A percentile compares a stretch with the other conserved stretches of the same genome.
phyloP scores from a whole-genome alignment of 2,797 vertebrate genomes.

The Urocyon cinereoargenteus region DNA sequence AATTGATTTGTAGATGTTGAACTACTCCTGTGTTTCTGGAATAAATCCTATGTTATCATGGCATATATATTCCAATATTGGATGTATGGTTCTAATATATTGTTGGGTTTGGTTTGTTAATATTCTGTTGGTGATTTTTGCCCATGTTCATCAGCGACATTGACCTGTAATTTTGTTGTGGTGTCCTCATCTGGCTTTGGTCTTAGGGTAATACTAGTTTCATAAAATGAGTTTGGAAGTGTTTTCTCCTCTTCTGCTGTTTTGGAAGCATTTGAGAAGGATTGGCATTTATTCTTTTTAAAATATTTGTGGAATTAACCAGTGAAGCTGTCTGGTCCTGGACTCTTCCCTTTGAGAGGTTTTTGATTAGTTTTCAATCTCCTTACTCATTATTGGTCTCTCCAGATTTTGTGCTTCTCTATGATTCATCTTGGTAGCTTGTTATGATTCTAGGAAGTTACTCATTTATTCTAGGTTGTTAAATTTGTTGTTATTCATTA shows the following conservation, averaged over 20 bases:
- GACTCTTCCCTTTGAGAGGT: background rate
- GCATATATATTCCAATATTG: background rate
- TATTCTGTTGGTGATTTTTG: background rate
- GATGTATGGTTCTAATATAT: background rate
- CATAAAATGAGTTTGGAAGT: background rate
- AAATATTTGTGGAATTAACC: background rate
- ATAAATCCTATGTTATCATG: background rate
- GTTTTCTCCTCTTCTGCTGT: background rate
- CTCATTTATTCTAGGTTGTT: background rate
- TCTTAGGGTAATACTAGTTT: background rate
- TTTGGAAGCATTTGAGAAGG: background rate
- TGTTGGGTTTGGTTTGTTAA: background rate
- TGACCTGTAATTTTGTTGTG: background rate
- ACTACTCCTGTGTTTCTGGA: background rate
- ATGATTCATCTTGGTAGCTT: background rate
- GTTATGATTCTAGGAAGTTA: background rate
- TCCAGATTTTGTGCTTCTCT: background rate
- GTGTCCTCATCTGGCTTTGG: background rate
- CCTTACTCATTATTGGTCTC: background rate
- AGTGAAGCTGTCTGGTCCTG: background rate
- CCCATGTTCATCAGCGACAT: background rate
- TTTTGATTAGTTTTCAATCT: background rate
- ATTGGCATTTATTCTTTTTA: background rate
- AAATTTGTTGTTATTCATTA: background rate
- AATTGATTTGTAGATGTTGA: background rate